Evolutionary conservation across 1,140 invertebrate genomes (phyloP).

Genomic region (Vanessa atalanta): DNA sequence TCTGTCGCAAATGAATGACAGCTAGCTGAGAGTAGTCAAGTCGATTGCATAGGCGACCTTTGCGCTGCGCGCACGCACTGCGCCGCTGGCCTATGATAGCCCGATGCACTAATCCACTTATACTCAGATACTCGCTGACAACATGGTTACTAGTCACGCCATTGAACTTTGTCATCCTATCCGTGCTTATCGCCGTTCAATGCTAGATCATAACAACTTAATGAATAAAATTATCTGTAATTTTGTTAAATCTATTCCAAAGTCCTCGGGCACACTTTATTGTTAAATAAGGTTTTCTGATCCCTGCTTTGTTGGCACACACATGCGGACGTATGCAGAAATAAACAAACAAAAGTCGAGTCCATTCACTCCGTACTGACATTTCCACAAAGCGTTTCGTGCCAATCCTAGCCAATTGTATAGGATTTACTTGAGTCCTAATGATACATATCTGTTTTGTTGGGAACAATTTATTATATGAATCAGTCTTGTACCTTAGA

Average conservation of each 20-base stretch:
- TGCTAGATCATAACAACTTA: slow-evolving; percentile 32
- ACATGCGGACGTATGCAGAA: slow-evolving; percentile 68
- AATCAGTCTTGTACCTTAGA: slow-evolving; percentile 28
- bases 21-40: slow-evolving; percentile 33
- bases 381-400: slow-evolving; percentile 65
- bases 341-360: slow-evolving; percentile 71
- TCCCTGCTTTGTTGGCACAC: slow-evolving; percentile 64
- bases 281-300: slow-evolving; percentile 48
- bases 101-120: slow-evolving; percentile 61
- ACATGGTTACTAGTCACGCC: slow-evolving; percentile 45
- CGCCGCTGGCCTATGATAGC: slow-evolving; percentile 55
- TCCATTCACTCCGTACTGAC: slow-evolving; percentile 74
- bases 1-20: slow-evolving; percentile 51
- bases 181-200: slow-evolving; percentile 32
- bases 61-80: slow-evolving; percentile 51
- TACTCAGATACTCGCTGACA: slow-evolving; percentile 43
- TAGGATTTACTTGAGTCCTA: slow-evolving; percentile 46
- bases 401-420: slow-evolving; percentile 63
- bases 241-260: not conserved
- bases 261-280: not conserved
- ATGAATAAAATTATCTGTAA: not conserved
- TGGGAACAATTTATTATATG: slow-evolving; percentile 30
- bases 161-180: slow-evolving; percentile 57
- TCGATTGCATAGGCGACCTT: slow-evolving; percentile 52
- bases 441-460: slow-evolving; percentile 36